Percentiles rank a stretch among this genome's conserved stretches.
These are phyloP conservation scores for Oreamnos americanus DNA, from an alignment of 2,113 vertebrate genomes.

Conservation along the genomic window DNA sequence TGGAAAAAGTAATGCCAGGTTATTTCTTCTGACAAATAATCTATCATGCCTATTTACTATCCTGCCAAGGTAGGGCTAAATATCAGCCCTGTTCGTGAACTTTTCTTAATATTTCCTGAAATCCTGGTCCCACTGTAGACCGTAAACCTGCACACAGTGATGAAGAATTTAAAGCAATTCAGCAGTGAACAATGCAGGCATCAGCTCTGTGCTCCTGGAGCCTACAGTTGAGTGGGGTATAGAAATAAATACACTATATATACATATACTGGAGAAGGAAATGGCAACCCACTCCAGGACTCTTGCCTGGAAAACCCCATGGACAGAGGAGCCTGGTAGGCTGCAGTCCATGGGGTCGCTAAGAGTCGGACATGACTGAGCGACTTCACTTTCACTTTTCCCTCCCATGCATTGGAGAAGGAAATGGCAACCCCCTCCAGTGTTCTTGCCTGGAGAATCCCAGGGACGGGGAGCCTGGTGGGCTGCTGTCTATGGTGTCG, in stretches of 20 bases:
- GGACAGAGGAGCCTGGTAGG: not conserved
- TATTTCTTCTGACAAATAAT: not conserved
- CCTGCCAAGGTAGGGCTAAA: not conserved
- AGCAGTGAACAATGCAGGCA: not conserved
- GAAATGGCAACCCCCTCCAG: not conserved
- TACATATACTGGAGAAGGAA: not conserved
- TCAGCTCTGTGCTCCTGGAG: not conserved
- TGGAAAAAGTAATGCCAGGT: not conserved
- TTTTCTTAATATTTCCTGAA: not conserved
- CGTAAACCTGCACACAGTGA: fast-evolving
- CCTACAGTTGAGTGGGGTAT: not conserved
- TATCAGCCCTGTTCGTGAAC: not conserved
- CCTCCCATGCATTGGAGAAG: not conserved
- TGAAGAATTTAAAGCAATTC: not conserved
- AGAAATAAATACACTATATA: not conserved
- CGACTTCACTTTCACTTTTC: not conserved
- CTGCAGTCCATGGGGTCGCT: not conserved
- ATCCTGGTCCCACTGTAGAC: not conserved
- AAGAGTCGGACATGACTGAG: not conserved
- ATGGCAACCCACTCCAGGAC: not conserved
- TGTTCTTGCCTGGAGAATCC: not conserved
- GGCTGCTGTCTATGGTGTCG: not conserved
- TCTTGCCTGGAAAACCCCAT: not conserved
- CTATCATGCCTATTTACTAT: not conserved
- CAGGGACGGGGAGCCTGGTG: not conserved